Evolutionary conservation across 2,113 vertebrate species (phyloP), one percentile per base, ranked within the genome.

Genomic region (Dipodomys ordii): DNA sequence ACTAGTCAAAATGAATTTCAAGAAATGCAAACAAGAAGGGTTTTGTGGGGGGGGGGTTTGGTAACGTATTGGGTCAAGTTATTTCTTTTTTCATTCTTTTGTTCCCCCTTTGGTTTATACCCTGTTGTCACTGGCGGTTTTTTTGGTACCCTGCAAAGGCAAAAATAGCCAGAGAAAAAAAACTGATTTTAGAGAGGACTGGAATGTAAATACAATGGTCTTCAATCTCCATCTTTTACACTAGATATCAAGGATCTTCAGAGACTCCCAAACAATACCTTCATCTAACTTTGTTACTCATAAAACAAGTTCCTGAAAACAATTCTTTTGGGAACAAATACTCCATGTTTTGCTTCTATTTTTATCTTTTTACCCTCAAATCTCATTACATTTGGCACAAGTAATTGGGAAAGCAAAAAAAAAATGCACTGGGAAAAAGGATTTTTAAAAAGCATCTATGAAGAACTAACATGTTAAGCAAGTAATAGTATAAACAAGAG

Each of bases 281-380:
- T 76, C 49, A 60, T 85, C 72, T 93, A 92, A 94, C 83, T 81
- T 90, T 88, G 73, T 91, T 87, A 57, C 12, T 90, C 80, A 80
- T 80, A 73, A 93, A 94, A 90, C 28, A 72, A 74, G 85, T 92
- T 87, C 62, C 81, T 87, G 71, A 90, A 32, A 11, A 25, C 67
- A 39, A 87, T 35, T 89, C 62, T 91, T 85, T 80, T 44, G 60
- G 82, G 60, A 25, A 65, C 49, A 67, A 68, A 91, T 79, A 85
- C 18, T 82, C 69, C 7, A 62, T 2, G 1, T 12, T 49, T 49
- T 49, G 12, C 12, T 49, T 12, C 49, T 49, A 49, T 81, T 91
- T 81, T 7, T 25, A 35, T 90, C 89, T 73, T 84, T 82, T 93
- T 78, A 90, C 16, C 22, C 81, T 85, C 80, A 93, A 95, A 68